phyloP scores from a whole-genome alignment of 1,140 invertebrate genomes.

The Euborellia annulipes region DNA sequence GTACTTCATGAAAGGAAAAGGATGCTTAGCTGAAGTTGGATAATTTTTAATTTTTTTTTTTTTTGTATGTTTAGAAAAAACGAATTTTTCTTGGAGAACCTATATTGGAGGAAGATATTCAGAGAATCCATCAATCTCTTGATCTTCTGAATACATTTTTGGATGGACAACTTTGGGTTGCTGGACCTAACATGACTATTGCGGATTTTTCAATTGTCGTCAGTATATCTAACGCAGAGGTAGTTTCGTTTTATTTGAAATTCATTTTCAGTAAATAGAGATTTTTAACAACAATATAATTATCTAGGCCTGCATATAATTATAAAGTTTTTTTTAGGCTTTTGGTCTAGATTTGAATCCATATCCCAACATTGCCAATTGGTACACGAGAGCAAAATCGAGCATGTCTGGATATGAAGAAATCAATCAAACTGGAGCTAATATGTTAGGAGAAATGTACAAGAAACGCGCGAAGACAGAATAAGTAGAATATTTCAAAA shows the following conservation, averaged over 20 bases:
- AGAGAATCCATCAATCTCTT: slow-evolving; percentile 20
- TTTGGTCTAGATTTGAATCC: slow-evolving; percentile 44
- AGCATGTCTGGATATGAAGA: slow-evolving; percentile 54
- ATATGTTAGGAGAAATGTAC: slow-evolving; percentile 14
- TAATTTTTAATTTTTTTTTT: no score
- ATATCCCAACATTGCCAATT: slow-evolving; percentile 44
- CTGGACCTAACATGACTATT: slow-evolving; percentile 31
- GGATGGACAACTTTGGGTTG: slow-evolving; percentile 24
- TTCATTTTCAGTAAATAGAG: background rate
- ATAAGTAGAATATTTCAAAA: no score
- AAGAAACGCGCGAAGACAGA: background rate
- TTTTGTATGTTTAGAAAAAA: no score
- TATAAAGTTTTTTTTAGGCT: slow-evolving; percentile 36
- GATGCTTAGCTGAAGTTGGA: no score
- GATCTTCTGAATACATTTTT: slow-evolving; percentile 24
- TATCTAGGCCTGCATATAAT: background rate
- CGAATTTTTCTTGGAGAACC: no score
- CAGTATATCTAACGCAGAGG: slow-evolving; percentile 25
- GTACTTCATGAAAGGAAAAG: no score
- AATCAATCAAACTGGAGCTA: slow-evolving; percentile 35
- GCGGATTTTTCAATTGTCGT: slow-evolving; percentile 28
- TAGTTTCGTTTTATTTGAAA: slow-evolving; percentile 12
- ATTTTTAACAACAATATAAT: background rate
- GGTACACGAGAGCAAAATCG: slow-evolving; percentile 46
- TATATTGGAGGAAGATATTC: slow-evolving; percentile 15